These are phyloP conservation scores for Poicephalus gulielmi DNA, from an alignment of 2,113 vertebrate genomes.

Conservation along the genomic window DNA sequence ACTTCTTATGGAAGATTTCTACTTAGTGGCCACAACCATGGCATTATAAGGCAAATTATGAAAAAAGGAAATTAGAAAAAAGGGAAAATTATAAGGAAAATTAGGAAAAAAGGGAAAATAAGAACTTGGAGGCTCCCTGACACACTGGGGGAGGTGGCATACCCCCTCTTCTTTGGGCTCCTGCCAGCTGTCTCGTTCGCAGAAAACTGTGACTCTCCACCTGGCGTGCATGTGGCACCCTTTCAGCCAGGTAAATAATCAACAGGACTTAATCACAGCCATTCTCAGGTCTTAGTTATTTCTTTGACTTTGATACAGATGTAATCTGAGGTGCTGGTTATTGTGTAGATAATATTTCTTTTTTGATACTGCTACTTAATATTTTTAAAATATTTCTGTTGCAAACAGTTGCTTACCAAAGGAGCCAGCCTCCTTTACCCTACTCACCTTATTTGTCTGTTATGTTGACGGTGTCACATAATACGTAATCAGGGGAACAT, in stretches of 20 bases:
- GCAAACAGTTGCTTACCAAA: not conserved
- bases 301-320: not conserved
- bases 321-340: not conserved
- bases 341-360: not conserved
- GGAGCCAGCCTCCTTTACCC: not conserved
- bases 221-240: accelerated
- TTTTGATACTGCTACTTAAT: not conserved
- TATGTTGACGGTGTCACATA: not conserved
- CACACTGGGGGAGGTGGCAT: not conserved
- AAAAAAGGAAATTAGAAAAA: not conserved
- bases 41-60: not conserved
- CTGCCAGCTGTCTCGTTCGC: not conserved
- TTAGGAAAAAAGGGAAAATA: not conserved
- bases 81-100: not conserved
- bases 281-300: not conserved
- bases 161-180: not conserved
- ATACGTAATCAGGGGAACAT: not conserved
- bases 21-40: not conserved
- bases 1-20: not conserved
- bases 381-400: not conserved
- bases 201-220: not conserved
- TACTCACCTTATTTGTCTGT: not conserved
- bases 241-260: not conserved
- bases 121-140: not conserved
- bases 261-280: accelerated